A percentile compares a stretch with the other conserved stretches of the same genome.
phyloP scores from a whole-genome alignment of 2,113 vertebrate genomes.

The Aythya baeri region DNA sequence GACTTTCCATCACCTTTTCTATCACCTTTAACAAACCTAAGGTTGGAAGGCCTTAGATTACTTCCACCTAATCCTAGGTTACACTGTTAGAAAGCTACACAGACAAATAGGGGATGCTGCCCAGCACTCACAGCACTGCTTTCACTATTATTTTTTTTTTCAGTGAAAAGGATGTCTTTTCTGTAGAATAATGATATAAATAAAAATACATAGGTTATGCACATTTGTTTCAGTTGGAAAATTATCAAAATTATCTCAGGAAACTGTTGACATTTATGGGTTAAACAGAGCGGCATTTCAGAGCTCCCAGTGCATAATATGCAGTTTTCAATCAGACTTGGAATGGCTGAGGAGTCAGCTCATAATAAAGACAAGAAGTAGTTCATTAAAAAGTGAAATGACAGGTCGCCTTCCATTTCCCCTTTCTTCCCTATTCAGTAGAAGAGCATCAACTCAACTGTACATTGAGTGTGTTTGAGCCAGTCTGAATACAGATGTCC shows the following conservation, averaged over 20 bases:
- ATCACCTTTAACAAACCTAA: not conserved
- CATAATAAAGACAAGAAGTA: not conserved
- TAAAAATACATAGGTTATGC: not conserved
- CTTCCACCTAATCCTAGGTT: not conserved
- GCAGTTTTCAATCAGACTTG: not conserved
- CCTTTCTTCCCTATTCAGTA: not conserved
- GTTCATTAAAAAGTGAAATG: not conserved
- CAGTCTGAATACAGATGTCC: not conserved
- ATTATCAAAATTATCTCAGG: not conserved
- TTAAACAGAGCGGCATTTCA: not conserved
- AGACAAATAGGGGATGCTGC: not conserved
- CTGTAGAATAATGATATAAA: not conserved
- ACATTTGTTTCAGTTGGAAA: not conserved
- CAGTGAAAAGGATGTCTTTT: not conserved
- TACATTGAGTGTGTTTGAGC: not conserved
- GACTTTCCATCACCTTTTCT: not conserved
- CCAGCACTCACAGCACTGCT: accelerated
- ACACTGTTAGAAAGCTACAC: not conserved
- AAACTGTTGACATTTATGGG: not conserved
- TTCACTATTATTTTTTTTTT: not conserved
- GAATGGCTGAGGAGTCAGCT: not conserved
- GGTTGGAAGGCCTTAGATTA: not conserved
- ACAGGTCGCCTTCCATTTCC: not conserved
- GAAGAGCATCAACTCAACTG: not conserved
- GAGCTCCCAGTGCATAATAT: not conserved